Evolutionary conservation across 2,888 invertebrate genomes (phyloP), one percentile per base, ranked within the genome.

Genomic region (Sphinx pinastri): DNA sequence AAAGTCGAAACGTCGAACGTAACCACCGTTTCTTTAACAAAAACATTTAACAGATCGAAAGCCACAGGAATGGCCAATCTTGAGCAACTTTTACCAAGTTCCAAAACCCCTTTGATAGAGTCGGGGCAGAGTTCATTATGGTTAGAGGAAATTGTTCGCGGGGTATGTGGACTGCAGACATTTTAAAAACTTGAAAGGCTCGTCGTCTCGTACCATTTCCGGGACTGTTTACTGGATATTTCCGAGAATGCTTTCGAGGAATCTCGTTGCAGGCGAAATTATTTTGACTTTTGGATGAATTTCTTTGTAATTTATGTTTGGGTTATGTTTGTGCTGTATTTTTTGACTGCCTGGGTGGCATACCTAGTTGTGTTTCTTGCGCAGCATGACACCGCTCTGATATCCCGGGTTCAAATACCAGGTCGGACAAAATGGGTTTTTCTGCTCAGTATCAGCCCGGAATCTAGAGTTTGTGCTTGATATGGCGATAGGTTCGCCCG

Each of bases 221-320:
- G 47, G 63, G 63, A 63, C 63, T 55, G 68, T 68, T 68, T 66
- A 55, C 68, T 71, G 69, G 67, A 68, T 70, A 71, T 71, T 70
- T 54, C 67, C 54, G 12, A 10, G 55, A 69, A 57, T 71, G 67
- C 68, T 71, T 69, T 68, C 19, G 49, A 67, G 68, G 73, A 25
- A 59, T 67, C 58, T 47, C 68, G 55, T 54, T 67, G 52, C 54
- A 57, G 49, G 47, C 60, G 47, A 63, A 71, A 68, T 68, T 67
- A 68, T 71, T 66, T 67, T 45, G 68, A 5, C 66, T 69, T 54
- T 70, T 31, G 47, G 16, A 49, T 14, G 70, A 45, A 16, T 14
- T 60, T 51, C 58, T 63, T 59, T 68, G 68, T 67, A 47, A 69
- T 69, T 70, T 72, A 67, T 70, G 67, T 47, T 16, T 47, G 59